Evolutionary conservation across 2,888 invertebrate genomes (phyloP).

Genomic region (Torymus tubicola): DNA sequence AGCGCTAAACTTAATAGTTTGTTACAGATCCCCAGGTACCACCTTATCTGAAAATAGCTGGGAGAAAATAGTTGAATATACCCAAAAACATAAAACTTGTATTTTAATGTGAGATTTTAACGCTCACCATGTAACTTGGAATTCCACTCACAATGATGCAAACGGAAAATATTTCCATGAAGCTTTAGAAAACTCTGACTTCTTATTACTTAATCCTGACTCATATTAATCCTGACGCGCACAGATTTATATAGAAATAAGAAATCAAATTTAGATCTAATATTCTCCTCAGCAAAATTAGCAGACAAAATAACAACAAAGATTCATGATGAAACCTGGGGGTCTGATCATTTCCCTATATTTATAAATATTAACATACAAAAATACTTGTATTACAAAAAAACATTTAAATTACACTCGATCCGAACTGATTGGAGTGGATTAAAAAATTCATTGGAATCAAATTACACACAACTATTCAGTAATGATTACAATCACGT

Average conservation of each 20-base stretch:
- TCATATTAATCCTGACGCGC: not conserved
- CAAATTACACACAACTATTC: too few relatives aligned
- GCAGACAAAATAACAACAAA: not conserved
- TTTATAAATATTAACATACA: too few relatives aligned
- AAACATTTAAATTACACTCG: too few relatives aligned
- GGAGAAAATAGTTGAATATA: too few relatives aligned
- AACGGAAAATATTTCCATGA: constrained; percentile 9
- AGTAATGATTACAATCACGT: too few relatives aligned
- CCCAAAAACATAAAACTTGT: not conserved
- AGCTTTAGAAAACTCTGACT: not conserved
- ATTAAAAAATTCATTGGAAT: too few relatives aligned
- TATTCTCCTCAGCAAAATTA: not conserved
- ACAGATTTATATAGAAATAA: not conserved
- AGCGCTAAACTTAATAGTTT: too few relatives aligned
- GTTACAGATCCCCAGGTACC: too few relatives aligned
- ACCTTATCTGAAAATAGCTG: too few relatives aligned
- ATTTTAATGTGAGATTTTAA: constrained; percentile 17
- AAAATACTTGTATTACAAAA: too few relatives aligned
- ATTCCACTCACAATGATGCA: not conserved
- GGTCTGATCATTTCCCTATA: constrained; percentile 18
- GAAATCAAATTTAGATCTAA: not conserved
- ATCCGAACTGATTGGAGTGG: too few relatives aligned
- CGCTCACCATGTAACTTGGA: constrained; percentile 13
- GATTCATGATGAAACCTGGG: constrained; percentile 4
- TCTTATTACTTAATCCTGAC: constrained; percentile 2